phyloP scores from a whole-genome alignment of 1,140 invertebrate species.

The Listronotus bonariensis region DNA sequence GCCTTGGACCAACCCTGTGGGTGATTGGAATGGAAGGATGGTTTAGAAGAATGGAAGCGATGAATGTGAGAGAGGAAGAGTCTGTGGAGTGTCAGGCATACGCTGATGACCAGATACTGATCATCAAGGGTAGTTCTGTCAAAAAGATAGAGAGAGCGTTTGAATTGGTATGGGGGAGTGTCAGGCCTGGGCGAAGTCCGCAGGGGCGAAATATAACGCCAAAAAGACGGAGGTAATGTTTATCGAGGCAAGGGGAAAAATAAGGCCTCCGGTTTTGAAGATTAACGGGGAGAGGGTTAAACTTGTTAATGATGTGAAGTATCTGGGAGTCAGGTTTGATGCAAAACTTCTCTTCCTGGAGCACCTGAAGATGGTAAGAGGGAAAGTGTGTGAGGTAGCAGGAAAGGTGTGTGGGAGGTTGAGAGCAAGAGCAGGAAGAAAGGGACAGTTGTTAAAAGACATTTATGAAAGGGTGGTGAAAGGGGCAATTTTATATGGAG shows the following conservation, averaged over 20 bases:
- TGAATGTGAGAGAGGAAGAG: background rate
- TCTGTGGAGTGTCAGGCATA: conserved; percentile 15
- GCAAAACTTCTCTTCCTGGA: conserved; percentile 25
- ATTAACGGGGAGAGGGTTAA: conserved; percentile 3
- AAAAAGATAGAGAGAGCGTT: conserved; percentile 26
- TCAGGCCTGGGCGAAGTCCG: conserved; percentile 4
- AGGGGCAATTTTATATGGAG: conserved; percentile 35
- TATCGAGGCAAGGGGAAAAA: background rate
- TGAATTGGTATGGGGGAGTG: background rate
- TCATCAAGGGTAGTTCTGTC: conserved; percentile 22
- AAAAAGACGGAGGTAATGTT: conserved; percentile 38
- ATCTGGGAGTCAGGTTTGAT: conserved; percentile 37
- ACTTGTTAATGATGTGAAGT: conserved; percentile 16
- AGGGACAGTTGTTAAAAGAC: conserved; percentile 20
- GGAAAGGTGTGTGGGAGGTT: conserved; percentile 8
- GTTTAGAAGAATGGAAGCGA: conserved; percentile 20
- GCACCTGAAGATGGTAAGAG: conserved; percentile 25
- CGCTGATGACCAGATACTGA: conserved; percentile 33
- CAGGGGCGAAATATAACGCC: conserved; percentile 30
- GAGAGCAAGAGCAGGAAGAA: conserved; percentile 29
- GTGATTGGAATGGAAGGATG: conserved; percentile 37
- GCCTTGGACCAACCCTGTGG: conserved; percentile 39
- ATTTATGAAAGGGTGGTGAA: conserved; percentile 31
- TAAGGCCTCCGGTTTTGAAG: conserved; percentile 31
- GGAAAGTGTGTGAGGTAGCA: conserved; percentile 5